A percentile compares a stretch with the other conserved stretches of the same genome.
phyloP scores from a whole-genome alignment of 2,888 invertebrate genomes.

The Eilema sororculum region DNA sequence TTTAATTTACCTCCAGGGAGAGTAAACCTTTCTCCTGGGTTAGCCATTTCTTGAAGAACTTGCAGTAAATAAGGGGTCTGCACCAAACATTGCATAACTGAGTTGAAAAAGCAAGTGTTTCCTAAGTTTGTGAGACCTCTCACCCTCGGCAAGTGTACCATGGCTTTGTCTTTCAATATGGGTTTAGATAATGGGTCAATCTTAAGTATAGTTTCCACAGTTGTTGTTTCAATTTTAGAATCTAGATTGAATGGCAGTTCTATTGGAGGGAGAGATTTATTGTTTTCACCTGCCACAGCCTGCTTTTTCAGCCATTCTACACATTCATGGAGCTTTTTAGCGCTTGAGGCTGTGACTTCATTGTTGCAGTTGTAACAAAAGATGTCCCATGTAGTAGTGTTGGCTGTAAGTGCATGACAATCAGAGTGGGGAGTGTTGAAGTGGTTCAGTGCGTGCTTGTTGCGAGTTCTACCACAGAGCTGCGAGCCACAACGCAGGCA shows the following conservation, averaged over 20 bases:
- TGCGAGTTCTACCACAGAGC: slow-evolving; percentile 90
- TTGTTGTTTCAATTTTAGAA: slow-evolving; percentile 64
- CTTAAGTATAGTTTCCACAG: slow-evolving; percentile 63
- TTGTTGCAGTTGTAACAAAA: slow-evolving; percentile 94
- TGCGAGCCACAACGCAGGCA: slow-evolving; percentile 94
- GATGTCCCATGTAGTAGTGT: slow-evolving; percentile 90
- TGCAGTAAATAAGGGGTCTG: slow-evolving; percentile 93
- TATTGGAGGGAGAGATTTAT: slow-evolving; percentile 73
- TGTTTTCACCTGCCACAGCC: slow-evolving; percentile 60
- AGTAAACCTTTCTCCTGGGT: slow-evolving; percentile 90
- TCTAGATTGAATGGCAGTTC: slow-evolving; percentile 68
- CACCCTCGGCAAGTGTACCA: slow-evolving; percentile 84
- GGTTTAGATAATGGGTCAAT: slow-evolving; percentile 62
- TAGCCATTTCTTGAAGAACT: slow-evolving; percentile 90
- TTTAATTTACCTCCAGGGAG: slow-evolving; percentile 91
- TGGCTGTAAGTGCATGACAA: slow-evolving; percentile 91
- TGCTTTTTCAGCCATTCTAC: slow-evolving; percentile 91
- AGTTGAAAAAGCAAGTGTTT: slow-evolving; percentile 99
- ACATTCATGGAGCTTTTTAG: slow-evolving; percentile 91
- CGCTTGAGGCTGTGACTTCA: slow-evolving; percentile 88
- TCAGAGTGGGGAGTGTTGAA: slow-evolving; percentile 92
- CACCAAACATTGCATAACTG: slow-evolving; percentile 96
- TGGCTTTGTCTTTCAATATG: slow-evolving; percentile 68
- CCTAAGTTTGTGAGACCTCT: slow-evolving; percentile 96
- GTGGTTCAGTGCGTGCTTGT: slow-evolving; percentile 92